Percentiles rank a stretch among this genome's conserved stretches.
phyloP scores from a whole-genome alignment of 2,797 vertebrate species.

The Macropus fuliginosus region DNA sequence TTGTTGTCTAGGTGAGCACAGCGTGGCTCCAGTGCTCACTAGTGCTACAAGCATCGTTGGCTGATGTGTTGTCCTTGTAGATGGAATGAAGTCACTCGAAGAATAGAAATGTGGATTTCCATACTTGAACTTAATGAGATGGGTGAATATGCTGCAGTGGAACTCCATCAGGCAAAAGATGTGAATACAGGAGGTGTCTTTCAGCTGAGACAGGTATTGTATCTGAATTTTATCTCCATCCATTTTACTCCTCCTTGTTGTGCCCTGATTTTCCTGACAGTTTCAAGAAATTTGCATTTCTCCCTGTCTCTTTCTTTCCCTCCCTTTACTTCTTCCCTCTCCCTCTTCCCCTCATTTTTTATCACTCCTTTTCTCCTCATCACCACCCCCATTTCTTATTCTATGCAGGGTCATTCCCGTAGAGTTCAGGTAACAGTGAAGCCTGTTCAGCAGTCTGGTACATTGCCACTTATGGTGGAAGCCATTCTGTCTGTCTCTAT shows the following conservation, averaged over 20 bases:
- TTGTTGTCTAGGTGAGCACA: neutral
- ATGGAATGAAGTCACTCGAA: constrained; percentile 97
- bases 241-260: neutral
- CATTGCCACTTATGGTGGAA: constrained; percentile 96
- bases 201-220: constrained; percentile 94
- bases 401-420: constrained; percentile 93
- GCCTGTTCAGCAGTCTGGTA: constrained; percentile 95
- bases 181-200: constrained; percentile 97
- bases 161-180: constrained; percentile 94
- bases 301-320: neutral
- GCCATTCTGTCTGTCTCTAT: constrained; percentile 94
- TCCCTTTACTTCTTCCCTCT: neutral
- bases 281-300: constrained; percentile 17
- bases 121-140: constrained; percentile 97
- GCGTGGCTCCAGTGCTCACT: neutral
- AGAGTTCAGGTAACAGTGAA: constrained; percentile 95
- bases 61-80: constrained; percentile 80
- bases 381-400: neutral
- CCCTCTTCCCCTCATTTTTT: neutral
- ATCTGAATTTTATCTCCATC: neutral
- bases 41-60: fast-evolving
- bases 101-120: constrained; percentile 95
- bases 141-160: constrained; percentile 95
- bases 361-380: neutral
- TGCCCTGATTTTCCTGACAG: neutral